Conservation (phyloP, 2,797 vertebrate species). For the Coendou prehensilis region DNA sequence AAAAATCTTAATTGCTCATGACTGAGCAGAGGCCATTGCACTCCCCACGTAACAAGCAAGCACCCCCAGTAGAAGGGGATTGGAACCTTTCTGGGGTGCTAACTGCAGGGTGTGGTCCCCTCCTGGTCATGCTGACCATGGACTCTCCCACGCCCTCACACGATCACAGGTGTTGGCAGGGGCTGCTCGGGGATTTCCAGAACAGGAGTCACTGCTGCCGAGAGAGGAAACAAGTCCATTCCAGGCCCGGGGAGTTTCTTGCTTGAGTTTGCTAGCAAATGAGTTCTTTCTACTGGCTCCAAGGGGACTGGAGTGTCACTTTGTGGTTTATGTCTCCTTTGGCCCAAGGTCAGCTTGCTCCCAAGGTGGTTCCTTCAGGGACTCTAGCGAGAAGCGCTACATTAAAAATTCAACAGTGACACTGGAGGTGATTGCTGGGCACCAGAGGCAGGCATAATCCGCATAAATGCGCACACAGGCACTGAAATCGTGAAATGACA, state of each 20-base stretch:
- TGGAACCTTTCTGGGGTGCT: background rate
- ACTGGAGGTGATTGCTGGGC: background rate
- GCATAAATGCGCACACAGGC: background rate
- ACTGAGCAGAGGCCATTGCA: background rate
- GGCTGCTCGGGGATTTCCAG: background rate
- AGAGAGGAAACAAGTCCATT: background rate
- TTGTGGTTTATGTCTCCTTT: background rate
- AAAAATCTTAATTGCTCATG: background rate
- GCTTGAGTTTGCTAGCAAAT: background rate
- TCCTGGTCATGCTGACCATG: too few relatives aligned
- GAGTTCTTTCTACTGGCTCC: background rate
- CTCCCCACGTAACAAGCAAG: background rate
- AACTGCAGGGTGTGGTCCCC: background rate
- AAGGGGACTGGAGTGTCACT: background rate
- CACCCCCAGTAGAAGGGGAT: too few relatives aligned
- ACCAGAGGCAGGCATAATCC: background rate
- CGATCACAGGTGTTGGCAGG: background rate
- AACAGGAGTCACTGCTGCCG: background rate
- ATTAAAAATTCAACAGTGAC: background rate
- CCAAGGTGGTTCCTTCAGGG: background rate
- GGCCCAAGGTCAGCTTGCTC: background rate
- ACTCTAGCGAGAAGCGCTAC: background rate
- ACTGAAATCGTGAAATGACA: fast-evolving
- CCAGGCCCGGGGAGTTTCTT: background rate
- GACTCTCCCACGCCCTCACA: too few relatives aligned